Evolutionary conservation across 1,140 invertebrate species (phyloP).

Genomic region (Hormaphis cornu): DNA sequence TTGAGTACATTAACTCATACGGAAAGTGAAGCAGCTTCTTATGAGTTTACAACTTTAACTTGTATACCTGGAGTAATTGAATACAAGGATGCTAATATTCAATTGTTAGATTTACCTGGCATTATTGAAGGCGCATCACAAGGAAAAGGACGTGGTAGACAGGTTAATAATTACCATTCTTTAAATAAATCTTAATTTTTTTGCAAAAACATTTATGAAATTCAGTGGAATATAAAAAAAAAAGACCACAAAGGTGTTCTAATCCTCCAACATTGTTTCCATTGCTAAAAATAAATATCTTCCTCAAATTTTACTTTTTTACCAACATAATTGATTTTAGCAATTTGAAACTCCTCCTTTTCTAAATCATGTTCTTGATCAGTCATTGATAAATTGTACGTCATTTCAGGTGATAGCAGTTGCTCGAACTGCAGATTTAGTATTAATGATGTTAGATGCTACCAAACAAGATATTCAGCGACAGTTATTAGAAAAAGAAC

Average conservation of each 20-base stretch:
- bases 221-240: too few species aligned
- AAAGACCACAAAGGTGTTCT: too few species aligned
- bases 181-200: too few species aligned
- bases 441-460: conserved; percentile 98
- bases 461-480: conserved; percentile 93
- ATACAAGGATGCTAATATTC: conserved; percentile 97
- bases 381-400: neutral
- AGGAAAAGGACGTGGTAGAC: conserved; percentile 77
- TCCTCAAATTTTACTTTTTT: too few species aligned
- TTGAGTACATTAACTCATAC: conserved; percentile 88
- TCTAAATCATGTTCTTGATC: too few species aligned
- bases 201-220: too few species aligned
- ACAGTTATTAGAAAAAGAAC: conserved; percentile 79
- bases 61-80: conserved; percentile 99
- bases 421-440: conserved; percentile 88
- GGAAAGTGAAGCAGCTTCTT: conserved; percentile 89
- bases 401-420: conserved; percentile 80
- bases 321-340: neutral
- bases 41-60: conserved; percentile 98
- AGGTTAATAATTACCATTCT: conserved; percentile 46
- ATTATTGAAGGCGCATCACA: conserved; percentile 89
- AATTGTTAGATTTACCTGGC: conserved; percentile 92
- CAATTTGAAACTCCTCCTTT: too few species aligned
- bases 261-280: too few species aligned
- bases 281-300: too few species aligned